Evolutionary conservation across 2,113 vertebrate genomes (phyloP), one percentile per base, ranked within the genome.

Genomic region (Lophius piscatorius): DNA sequence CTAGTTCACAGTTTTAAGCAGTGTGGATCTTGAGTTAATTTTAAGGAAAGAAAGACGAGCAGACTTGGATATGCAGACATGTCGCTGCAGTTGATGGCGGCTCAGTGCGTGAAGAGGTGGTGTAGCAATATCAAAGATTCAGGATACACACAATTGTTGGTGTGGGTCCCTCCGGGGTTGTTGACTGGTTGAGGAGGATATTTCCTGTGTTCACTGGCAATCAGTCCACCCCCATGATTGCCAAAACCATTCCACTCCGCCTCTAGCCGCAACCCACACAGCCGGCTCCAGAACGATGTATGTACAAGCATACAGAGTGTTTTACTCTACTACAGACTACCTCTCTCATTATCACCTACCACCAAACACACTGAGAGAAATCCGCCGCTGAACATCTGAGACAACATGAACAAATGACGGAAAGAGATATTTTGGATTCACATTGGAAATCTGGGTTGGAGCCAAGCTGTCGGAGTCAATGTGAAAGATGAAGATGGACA

Each of bases 161-260:
- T 65, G 33, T 60, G 35, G 5, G 7, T 67, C 56, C 68, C 73
- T 51, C 61, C 22, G 48, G 56, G 29, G 56, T 22, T 48, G 56
- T 59, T 57, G 44, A 64, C 44, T 17, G 52, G 62, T 42, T 23
- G 41, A 67, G 49, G 67, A 76, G 38, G 49, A 76, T 16, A 26
- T 81, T 80, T 81, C 73, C 69, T 69, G 72, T 74, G 47, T 67
- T 75, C 62, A 62, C 58, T 65, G 55, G 66, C 64, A 63, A 63
- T 59, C 26, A 29, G 33, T 76, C 56, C 45, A 63, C 68, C 63
- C 64, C 70, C 41, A 22, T 58, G 22, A 63, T 63, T 48, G 54
- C 57, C 54, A 65, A 63, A 40, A 73, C 52, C 70, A 64, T 61
- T 66, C 61, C 59, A 74, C 54, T 63, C 38, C 70, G 70, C 66